A percentile compares a stretch with the other conserved stretches of the same genome.
Conservation (phyloP, 2,797 vertebrate species). For the Enteromius anoplus region DNA sequence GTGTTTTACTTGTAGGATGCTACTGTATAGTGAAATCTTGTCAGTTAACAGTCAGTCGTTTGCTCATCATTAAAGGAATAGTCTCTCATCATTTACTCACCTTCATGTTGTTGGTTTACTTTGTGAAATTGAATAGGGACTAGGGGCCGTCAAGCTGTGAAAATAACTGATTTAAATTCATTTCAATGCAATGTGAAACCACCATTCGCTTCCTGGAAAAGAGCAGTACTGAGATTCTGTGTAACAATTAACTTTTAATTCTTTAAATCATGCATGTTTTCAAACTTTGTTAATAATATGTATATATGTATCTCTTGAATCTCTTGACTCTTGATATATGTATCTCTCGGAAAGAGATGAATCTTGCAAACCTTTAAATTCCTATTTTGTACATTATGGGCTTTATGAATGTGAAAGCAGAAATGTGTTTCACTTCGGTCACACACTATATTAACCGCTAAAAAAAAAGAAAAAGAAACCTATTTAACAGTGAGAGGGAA, state of each 20-base stretch:
- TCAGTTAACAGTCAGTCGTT: not conserved
- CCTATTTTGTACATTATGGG: constrained; percentile 6
- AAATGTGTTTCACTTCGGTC: constrained; percentile 8
- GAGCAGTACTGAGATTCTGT: not conserved
- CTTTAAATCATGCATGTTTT: not conserved
- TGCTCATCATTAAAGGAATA: not conserved
- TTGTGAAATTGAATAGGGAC: not conserved
- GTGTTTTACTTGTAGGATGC: constrained; percentile 10
- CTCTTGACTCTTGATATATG: not conserved
- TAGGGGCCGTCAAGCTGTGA: not conserved
- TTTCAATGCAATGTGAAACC: not conserved
- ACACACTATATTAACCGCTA: not conserved
- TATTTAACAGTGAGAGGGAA: not conserved
- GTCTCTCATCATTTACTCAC: not conserved
- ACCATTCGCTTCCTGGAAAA: not conserved
- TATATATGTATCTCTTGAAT: not conserved
- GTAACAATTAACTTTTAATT: not conserved
- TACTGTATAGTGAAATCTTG: constrained; percentile 4
- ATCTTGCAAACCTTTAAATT: constrained; percentile 15
- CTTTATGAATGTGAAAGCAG: constrained; percentile 27
- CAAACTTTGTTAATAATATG: not conserved
- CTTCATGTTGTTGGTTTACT: not conserved
- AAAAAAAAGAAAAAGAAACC: not conserved
- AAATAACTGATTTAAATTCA: not conserved
- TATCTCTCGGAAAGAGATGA: not conserved